phyloP scores from a whole-genome alignment of 2,797 vertebrate genomes.

The Chaunax sp. region DNA sequence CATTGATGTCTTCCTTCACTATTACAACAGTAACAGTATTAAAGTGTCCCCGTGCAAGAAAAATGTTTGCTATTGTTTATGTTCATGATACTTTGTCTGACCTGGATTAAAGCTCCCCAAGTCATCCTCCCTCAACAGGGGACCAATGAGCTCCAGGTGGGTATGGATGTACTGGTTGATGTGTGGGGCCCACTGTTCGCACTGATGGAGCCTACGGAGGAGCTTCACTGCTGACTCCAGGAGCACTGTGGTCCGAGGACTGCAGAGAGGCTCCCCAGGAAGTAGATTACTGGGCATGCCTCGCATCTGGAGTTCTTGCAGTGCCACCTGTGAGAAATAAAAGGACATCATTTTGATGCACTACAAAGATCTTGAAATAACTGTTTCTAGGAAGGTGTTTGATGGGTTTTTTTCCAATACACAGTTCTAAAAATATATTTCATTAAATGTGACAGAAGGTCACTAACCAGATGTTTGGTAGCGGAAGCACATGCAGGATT shows the following conservation, averaged over 20 bases:
- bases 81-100: slow-evolving; percentile 28
- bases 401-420: no score
- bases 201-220: slow-evolving; percentile 79
- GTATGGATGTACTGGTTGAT: slow-evolving; percentile 84
- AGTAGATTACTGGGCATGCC: slow-evolving; percentile 85
- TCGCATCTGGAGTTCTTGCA: slow-evolving; percentile 86
- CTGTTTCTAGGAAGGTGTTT: no score
- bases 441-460: no score
- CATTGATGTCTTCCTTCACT: no score
- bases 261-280: slow-evolving; percentile 86
- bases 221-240: slow-evolving; percentile 85
- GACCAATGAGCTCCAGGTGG: slow-evolving; percentile 83
- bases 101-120: slow-evolving; percentile 60
- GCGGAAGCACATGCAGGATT: not conserved
- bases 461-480: not conserved
- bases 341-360: not conserved
- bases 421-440: no score
- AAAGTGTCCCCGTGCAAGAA: no score
- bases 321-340: slow-evolving; percentile 78
- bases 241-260: slow-evolving; percentile 81
- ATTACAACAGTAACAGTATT: not conserved
- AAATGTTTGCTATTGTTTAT: not conserved
- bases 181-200: slow-evolving; percentile 81
- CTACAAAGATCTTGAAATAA: no score
- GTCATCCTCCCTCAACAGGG: slow-evolving; percentile 78